Evolutionary conservation across 2,888 invertebrate species (phyloP).

Genomic region (Antitype chi): DNA sequence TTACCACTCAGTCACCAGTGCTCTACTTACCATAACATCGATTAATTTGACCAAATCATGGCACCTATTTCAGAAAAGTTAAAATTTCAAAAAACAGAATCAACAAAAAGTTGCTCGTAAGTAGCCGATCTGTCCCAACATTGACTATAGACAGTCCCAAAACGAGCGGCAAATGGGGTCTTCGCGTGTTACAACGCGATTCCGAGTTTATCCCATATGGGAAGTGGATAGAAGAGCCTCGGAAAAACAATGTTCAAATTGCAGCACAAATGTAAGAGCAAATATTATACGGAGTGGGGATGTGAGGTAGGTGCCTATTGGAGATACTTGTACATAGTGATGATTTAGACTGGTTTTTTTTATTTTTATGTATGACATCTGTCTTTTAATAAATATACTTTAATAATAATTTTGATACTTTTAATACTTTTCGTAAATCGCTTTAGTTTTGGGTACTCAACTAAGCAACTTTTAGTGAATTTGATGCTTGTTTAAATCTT

Average conservation of each 20-base stretch:
- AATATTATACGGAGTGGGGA: constrained; percentile 38
- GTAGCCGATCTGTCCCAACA: constrained; percentile 34
- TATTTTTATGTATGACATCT: too few species aligned
- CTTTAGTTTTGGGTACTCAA: background rate
- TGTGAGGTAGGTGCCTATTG: constrained; percentile 18
- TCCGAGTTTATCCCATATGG: constrained; percentile 60
- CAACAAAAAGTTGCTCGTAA: constrained; percentile 23
- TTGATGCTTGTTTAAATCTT: too few species aligned
- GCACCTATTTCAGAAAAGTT: background rate
- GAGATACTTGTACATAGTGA: background rate
- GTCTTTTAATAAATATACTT: too few species aligned
- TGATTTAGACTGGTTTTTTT: background rate
- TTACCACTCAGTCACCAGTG: too few species aligned
- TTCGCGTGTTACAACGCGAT: constrained; percentile 64
- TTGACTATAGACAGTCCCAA: constrained; percentile 53
- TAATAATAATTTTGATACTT: too few species aligned
- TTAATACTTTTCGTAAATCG: background rate
- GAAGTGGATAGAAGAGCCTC: constrained; percentile 55
- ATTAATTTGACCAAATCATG: background rate
- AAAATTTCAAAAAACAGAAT: background rate
- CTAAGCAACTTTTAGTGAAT: too few species aligned
- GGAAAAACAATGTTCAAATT: constrained; percentile 61
- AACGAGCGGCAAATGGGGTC: constrained; percentile 60
- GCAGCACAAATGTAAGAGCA: constrained; percentile 31
- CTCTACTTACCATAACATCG: background rate